Evolutionary conservation across 2,113 vertebrate species (phyloP).

Genomic region (Hippoglossus stenolepis): DNA sequence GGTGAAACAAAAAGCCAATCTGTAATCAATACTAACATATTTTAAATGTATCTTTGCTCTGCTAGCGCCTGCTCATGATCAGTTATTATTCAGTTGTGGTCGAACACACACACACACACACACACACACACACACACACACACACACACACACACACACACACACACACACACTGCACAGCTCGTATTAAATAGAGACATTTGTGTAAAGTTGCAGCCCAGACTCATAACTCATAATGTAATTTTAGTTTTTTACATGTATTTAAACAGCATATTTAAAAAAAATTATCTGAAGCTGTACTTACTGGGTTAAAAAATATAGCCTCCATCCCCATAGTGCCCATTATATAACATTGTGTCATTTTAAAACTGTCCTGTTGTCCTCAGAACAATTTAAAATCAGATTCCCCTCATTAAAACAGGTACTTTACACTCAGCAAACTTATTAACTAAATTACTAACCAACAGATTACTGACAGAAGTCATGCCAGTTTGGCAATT

Average conservation of each 20-base stretch:
- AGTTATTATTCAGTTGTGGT: slow-evolving; percentile 6
- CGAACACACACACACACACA: slow-evolving; percentile 16
- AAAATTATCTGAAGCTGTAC: background rate
- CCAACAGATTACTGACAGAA: too few relatives aligned
- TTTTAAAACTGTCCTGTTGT: background rate
- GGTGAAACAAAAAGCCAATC: slow-evolving; percentile 2
- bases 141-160: slow-evolving; percentile 19
- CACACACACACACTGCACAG: slow-evolving; percentile 30
- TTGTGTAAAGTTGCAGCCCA: slow-evolving; percentile 10
- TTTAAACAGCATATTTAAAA: background rate
- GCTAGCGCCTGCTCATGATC: slow-evolving; percentile 28
- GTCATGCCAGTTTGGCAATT: too few relatives aligned
- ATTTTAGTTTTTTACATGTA: background rate
- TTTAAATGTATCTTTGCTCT: slow-evolving; percentile 26
- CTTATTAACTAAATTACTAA: background rate
- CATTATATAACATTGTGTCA: background rate
- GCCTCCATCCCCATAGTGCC: background rate
- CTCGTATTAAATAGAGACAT: slow-evolving; percentile 1
- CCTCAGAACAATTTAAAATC: background rate
- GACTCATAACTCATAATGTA: background rate
- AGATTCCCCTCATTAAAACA: background rate
- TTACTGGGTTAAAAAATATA: background rate
- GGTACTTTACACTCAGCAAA: background rate
- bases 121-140: slow-evolving; percentile 15
- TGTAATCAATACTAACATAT: slow-evolving; percentile 18